A percentile compares a stretch with the other conserved stretches of the same genome.
These are phyloP conservation scores for Gnathonemus longibarbis DNA, from an alignment of 2,113 vertebrate species.

Conservation along the genomic window DNA sequence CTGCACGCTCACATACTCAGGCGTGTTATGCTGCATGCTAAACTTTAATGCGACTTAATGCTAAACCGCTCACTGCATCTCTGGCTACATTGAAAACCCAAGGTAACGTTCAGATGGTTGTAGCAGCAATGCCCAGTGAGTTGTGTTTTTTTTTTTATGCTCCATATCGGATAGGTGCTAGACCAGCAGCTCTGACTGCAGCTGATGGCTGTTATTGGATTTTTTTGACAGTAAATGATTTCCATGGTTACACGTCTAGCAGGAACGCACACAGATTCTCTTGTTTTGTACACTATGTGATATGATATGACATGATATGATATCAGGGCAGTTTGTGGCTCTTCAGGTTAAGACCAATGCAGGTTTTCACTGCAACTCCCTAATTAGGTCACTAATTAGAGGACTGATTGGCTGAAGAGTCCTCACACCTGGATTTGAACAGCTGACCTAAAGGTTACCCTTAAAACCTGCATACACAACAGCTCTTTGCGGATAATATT, in stretches of 20 bases:
- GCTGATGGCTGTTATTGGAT: neutral
- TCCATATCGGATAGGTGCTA: neutral
- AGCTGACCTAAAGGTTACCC: no score
- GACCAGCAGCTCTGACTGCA: neutral
- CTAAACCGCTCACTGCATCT: neutral
- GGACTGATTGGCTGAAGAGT: no score
- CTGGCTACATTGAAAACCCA: neutral
- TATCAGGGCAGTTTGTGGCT: neutral
- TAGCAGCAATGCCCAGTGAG: neutral
- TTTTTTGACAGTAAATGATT: neutral
- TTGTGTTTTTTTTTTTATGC: neutral
- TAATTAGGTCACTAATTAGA: no score
- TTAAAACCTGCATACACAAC: no score
- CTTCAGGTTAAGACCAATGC: neutral
- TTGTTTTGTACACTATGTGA: neutral
- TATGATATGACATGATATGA: neutral
- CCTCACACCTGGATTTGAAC: no score
- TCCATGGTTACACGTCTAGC: neutral
- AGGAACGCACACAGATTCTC: neutral
- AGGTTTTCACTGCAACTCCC: no score
- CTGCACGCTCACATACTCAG: neutral
- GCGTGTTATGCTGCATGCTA: neutral
- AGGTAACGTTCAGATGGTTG: neutral
- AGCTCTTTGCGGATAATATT: no score
- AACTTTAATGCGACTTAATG: neutral